A percentile compares a stretch with the other conserved stretches of the same genome.
These are phyloP conservation scores for Somateria mollissima DNA, from an alignment of 2,797 vertebrate genomes.

Conservation along the genomic window DNA sequence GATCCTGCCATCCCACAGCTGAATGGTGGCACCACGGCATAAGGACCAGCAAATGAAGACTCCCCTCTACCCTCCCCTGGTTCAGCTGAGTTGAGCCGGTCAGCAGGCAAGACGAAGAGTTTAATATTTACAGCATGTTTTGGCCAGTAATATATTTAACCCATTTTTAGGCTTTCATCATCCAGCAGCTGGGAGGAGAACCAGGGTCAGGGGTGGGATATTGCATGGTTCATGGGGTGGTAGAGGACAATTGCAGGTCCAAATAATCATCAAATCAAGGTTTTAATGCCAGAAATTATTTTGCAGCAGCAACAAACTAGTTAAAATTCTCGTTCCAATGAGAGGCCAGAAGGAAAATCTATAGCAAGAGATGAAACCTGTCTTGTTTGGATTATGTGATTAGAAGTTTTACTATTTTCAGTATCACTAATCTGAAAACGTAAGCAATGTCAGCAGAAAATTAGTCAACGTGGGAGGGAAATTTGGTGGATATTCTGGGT, in stretches of 20 bases:
- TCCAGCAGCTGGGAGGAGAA: neutral
- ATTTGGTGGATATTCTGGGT: neutral
- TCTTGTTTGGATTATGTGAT: conserved; percentile 39
- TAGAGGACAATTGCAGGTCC: neutral
- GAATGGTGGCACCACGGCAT: neutral
- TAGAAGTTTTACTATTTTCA: conserved; percentile 53
- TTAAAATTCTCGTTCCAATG: neutral
- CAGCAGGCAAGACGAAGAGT: neutral
- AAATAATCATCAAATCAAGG: neutral
- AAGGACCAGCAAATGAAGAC: neutral
- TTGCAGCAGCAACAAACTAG: neutral
- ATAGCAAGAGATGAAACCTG: neutral
- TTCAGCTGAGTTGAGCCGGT: neutral
- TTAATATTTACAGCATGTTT: conserved; percentile 42
- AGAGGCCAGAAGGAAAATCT: conserved; percentile 5
- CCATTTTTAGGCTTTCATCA: conserved; percentile 18
- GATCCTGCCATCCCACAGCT: neutral
- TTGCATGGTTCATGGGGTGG: rapidly evolving
- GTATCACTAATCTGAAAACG: conserved; percentile 22
- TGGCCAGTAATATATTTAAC: neutral
- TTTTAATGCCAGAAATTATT: neutral
- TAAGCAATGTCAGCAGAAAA: conserved; percentile 38
- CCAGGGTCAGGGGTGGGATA: neutral
- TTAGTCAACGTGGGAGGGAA: neutral
- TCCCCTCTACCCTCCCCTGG: neutral